Base-by-base conservation (phyloP, 1,140 invertebrate genomes). In the Eupeodes corollae region DNA sequence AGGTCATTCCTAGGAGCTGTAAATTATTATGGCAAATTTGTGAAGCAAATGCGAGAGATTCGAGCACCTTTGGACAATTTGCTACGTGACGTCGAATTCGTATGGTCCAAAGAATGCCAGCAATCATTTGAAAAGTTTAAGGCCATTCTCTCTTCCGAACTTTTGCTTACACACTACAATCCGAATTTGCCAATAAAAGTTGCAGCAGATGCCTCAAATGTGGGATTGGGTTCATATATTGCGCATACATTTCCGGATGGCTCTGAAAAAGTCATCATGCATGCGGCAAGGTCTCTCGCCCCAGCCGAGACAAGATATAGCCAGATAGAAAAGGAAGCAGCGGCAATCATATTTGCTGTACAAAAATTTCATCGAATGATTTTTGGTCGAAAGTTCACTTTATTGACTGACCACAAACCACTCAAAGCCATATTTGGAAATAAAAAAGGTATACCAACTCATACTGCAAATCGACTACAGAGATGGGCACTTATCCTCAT, bases 271-370 rank as follows among this genome's bases (percentile, higher is more conserved):
- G 61, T 11, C 57, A 63, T 61, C 19, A 52, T 55, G 73, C 30
- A 59, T 59, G 33, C 61, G 13, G n/a, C n/a, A n/a, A n/a, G n/a
- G 10, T 48, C 73, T 14, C 68, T 63, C 6, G n/a, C n/a, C n/a
- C 19, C 47, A 31, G 52, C 61, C 15, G 59, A 75, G 52, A 34
- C n/a, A 42, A 69, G 68, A 34, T 72, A 73, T 50, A 58, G 60
- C 6, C 66, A 74, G 51, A 60, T 72, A 3, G 70, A 75, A 47
- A 60, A 67, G 50, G 71, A 75, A 53, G 53, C 68, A 9, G 47
- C 73, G 26, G 68, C 70, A 11, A 63, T 72, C 45, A 52, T 73
- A 1, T 74, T 69, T 50, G 59, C 56, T 14, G 47, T 57, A 11
- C 60, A 69, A 42, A 52, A 54, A 39, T 71, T 69, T 56, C 56